Conservation (phyloP, 2,797 vertebrate species). For the Coilia nasus region DNA sequence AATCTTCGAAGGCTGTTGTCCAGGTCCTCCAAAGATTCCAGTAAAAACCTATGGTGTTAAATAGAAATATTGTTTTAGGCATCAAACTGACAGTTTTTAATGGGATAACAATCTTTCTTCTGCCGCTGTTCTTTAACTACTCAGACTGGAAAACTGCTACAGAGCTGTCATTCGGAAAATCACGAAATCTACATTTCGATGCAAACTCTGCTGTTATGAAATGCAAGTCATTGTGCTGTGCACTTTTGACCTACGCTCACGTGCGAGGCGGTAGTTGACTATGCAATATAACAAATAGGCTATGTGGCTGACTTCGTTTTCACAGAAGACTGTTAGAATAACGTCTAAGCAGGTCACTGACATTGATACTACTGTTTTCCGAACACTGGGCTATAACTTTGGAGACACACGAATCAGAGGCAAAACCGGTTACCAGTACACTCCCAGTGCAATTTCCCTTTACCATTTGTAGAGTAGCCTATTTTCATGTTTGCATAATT, state of each 20-base stretch:
- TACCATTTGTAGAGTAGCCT: no score
- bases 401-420: no score
- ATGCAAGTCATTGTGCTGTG: slow-evolving; percentile 9
- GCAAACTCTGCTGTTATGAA: slow-evolving; percentile 2
- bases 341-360: no score
- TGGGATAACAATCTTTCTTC: no score
- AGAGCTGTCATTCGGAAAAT: background rate
- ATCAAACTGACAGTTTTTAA: no score
- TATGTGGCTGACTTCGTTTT: background rate
- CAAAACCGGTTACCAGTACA: no score
- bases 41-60: slow-evolving; percentile 79
- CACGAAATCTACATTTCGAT: background rate
- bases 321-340: background rate
- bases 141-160: no score
- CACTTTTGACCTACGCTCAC: slow-evolving; percentile 20
- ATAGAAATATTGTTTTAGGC: background rate
- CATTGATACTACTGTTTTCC: no score
- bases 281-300: background rate
- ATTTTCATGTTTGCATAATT: no score
- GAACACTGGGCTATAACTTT: no score
- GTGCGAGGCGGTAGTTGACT: background rate
- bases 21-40: slow-evolving; percentile 92
- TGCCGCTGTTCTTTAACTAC: no score
- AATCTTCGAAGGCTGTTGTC: slow-evolving; percentile 91
- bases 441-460: no score